Evolutionary conservation across 2,888 invertebrate species (phyloP), one percentile per base, ranked within the genome.

Genomic region (Philhelius pedissequus): DNA sequence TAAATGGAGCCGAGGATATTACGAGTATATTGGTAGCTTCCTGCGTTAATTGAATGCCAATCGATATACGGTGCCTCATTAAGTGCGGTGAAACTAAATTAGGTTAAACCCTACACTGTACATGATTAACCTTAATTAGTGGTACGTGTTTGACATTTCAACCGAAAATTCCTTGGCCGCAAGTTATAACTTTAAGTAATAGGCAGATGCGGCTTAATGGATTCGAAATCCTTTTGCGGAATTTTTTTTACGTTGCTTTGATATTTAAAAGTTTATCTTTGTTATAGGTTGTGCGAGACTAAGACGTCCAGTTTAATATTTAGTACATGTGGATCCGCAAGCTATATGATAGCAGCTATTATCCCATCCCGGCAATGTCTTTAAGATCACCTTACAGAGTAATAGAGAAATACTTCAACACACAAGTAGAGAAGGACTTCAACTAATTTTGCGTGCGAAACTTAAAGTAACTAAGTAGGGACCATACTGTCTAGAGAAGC

Each of bases 111-210:
- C 74, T 43, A 78, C 64, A 70, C 56, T 43, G 82, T 74, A 66
- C 69, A 62, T 83, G 78, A 83, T 83, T 83, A 83, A 78, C 83
- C 83, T 74, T 74, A 83, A 83, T 83, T 83, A 83, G 78, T 75
- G 64, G 69, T 60, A 79, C 78, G 43, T 74, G 83, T 83, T 83
- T 78, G 78, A 78, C 73, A 78, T 83, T 74, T 69, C 74, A 69
- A 69, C 58, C 78, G 69, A 56, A 78, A 73, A 77, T 69, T 25
- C 30, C 22, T 45, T 38, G 13, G 54, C 77, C 73, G 56, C 54
- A 77, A 68, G 73, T 56, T 62, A 73, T 73, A 40, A 73, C 25
- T 50, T n/a, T 32, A 48, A 15, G 50, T 50, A 70, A 54, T 20
- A 43, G 58, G 18, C 50, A 45, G 52, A 30, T 18, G 68, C 2